A percentile compares a stretch with the other conserved stretches of the same genome.
Conservation (phyloP, 2,888 invertebrate genomes). For the Leptinotarsa peninsularis region DNA sequence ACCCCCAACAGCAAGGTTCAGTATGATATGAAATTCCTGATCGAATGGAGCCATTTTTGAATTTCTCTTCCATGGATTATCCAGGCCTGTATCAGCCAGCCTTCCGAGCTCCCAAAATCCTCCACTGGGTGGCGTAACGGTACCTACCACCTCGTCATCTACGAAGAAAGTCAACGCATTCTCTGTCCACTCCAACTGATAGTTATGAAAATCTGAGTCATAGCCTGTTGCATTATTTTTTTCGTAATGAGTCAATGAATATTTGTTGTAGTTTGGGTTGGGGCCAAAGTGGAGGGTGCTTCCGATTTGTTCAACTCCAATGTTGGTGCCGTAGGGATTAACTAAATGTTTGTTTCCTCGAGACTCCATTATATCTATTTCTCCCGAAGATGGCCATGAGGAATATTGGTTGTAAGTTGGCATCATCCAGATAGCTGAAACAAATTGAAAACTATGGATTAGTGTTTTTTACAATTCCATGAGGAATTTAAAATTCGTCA, state of each 20-base stretch:
- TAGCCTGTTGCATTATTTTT: conserved; percentile 65
- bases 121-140: conserved; percentile 67
- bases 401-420: conserved; percentile 75
- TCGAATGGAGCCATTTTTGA: conserved; percentile 77
- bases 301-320: conserved; percentile 71
- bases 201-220: conserved; percentile 73
- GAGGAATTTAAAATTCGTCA: too few species aligned
- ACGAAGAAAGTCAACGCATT: conserved; percentile 68
- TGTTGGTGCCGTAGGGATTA: conserved; percentile 51
- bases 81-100: conserved; percentile 67
- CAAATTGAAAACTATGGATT: conserved; percentile 2
- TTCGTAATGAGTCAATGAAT: conserved; percentile 67
- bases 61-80: conserved; percentile 70
- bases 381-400: conserved; percentile 78
- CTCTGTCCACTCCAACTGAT: conserved; percentile 76
- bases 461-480: too few species aligned
- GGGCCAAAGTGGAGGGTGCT: conserved; percentile 79
- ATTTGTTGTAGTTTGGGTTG: conserved; percentile 67
- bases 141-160: conserved; percentile 70
- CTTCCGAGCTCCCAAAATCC: conserved; percentile 77
- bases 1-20: conserved; percentile 71
- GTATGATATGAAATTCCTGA: conserved; percentile 74
- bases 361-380: conserved; percentile 78
- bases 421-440: conserved; percentile 77
- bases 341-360: conserved; percentile 71